These are phyloP conservation scores for Hippocampus abdominalis DNA, from an alignment of 2,113 vertebrate genomes.

Conservation along the genomic window DNA sequence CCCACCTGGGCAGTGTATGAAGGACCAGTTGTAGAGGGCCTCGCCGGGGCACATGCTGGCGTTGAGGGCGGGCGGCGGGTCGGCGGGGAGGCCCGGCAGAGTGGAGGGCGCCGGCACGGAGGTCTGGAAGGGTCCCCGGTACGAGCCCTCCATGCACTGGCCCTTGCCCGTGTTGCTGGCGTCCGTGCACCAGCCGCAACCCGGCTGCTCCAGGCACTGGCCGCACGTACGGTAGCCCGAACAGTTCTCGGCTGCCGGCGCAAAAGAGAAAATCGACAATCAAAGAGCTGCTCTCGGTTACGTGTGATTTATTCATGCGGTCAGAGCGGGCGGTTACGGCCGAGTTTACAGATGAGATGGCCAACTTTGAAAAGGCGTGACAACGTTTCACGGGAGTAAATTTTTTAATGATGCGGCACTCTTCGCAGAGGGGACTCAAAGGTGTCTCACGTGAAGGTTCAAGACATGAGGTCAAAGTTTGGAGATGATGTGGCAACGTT, in stretches of 20 bases:
- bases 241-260: constrained; percentile 86
- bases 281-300: too few relatives aligned
- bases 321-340: too few relatives aligned
- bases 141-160: constrained; percentile 90
- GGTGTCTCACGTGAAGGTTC: too few relatives aligned
- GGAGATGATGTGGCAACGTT: too few relatives aligned
- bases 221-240: constrained; percentile 91
- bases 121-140: constrained; percentile 83
- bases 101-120: constrained; percentile 69
- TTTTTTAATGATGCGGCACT: too few relatives aligned
- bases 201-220: constrained; percentile 91
- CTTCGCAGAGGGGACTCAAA: too few relatives aligned
- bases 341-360: too few relatives aligned
- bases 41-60: constrained; percentile 84
- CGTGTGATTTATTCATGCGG: background rate
- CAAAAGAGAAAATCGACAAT: background rate
- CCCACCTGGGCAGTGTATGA: constrained; percentile 92
- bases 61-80: constrained; percentile 81
- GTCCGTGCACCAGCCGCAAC: constrained; percentile 96
- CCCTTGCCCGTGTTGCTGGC: constrained; percentile 92
- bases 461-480: too few relatives aligned
- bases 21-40: constrained; percentile 89
- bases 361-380: too few relatives aligned
- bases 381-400: too few relatives aligned
- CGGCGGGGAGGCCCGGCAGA: constrained; percentile 78